Evolutionary conservation across 2,888 invertebrate genomes (phyloP), one percentile per base, ranked within the genome.

Genomic region (Phyto melanocephala): DNA sequence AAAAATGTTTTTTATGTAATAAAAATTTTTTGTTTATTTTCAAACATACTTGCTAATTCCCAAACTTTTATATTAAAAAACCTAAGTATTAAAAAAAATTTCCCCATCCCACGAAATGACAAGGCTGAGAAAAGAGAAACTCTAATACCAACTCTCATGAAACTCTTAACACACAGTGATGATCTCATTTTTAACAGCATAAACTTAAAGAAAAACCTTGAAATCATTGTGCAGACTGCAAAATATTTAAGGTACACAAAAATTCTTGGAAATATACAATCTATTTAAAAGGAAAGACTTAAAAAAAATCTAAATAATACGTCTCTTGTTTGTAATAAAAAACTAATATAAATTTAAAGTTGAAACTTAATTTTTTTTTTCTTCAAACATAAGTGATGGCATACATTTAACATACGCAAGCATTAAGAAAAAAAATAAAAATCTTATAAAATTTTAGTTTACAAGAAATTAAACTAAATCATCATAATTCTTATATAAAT

Each of bases 151-250:
- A 28, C 42, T 42, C 20, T 0, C 42, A 67, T 60, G 40, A 60
- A 52, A 52, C 40, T 50, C 65, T 71, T 65, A 15, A 22, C 11
- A n/a, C 13, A n/a, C n/a, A 20, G n/a, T n/a, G 67, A 72, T 79
- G 72, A 72, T 52, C 33, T 79, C 79, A 79, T 67, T 28, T 15
- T 54, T 45, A 68, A 22, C 24, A 10, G 52, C 11, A 62, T 33
- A 28, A 58, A 47, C 7, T 47, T 17, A 47, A 47, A 15, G 40
- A 71, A 47, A 62, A 47, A 72, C 79, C 79, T 79, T 79, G 79
- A 79, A 77, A 40, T 71, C 17, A 1, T 8, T 13, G 40, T 8
- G 1, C 15, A 58, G 20, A 60, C 58, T 60, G 65, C 65, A 71
- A 71, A 71, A 50, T 58, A 40, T 70, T 45, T 47, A 70, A 62